Evolutionary conservation across 2,888 invertebrate genomes (phyloP), one percentile per base, ranked within the genome.

Genomic region (Liopterus haemorrhoidalis): DNA sequence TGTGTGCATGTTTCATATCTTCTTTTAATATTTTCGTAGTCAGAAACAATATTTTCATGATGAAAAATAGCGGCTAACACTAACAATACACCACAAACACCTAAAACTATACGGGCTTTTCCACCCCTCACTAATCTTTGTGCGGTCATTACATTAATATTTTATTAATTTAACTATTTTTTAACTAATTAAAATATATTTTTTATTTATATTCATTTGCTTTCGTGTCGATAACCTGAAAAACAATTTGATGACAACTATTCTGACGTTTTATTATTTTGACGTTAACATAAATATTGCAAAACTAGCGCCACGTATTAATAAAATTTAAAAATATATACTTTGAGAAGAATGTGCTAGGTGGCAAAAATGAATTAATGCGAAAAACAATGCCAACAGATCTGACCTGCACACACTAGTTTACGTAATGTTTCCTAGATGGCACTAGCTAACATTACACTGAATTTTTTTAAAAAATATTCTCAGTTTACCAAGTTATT

Each of bases 121-220:
- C 74, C 74, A 52, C 75, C 74, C 49, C 78, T 70, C 54, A 75
- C 72, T 50, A 75, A 68, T 51, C 75, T 66, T 58, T 76, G 70
- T 50, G 74, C 68, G 53, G 69, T 72, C 72, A 73, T 74, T 55
- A 63, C 60, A 59, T 59, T 56, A 51, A 50, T 35, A 48, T 40
- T 25, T 37, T 35, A 15, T 37, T 25, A 31, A 30, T 25, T 35
- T 41, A 41, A 41, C 41, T 19, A 41, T 12, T 36, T 24, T 25
- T 35, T 41, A 41, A 41, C 41, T 19, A 41, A 18, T 36, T 24
- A 30, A 25, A 22, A 19, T 25, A 32, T 25, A 45, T 32, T 33
- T 21, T 25, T 24, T 39, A 33, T 45, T 33, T 45, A 45, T 21
- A 45, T 33, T 33, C 45, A 45, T 44, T 38, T 44, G 25, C 38